These are phyloP conservation scores for Polydesmus complanatus DNA, from an alignment of 2,888 invertebrate species.

Conservation along the genomic window DNA sequence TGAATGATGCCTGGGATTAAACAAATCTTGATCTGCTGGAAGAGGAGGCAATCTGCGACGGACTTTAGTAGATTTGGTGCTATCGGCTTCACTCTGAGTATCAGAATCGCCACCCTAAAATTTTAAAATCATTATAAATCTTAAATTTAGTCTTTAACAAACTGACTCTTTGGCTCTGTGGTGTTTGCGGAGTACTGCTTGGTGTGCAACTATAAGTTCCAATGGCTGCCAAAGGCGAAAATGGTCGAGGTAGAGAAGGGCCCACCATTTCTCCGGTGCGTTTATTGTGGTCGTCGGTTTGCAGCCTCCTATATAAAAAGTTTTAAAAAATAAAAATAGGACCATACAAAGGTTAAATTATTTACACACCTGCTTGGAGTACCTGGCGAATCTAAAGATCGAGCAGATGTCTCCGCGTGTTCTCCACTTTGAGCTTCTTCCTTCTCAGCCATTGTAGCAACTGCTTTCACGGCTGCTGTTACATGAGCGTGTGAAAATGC, in stretches of 20 bases:
- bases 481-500: slow-evolving; percentile 14
- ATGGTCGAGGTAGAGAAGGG: slow-evolving; percentile 16
- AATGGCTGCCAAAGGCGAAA: slow-evolving; percentile 12
- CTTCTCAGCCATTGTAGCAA: not conserved
- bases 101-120: slow-evolving; percentile 31
- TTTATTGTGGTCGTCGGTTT: not conserved
- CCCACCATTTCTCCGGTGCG: not conserved
- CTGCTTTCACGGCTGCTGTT: slow-evolving; percentile 6
- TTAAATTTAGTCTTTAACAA: slow-evolving; percentile 4
- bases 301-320: not conserved
- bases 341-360: not conserved
- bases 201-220: not conserved
- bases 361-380: slow-evolving; percentile 13
- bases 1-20: slow-evolving; percentile 15
- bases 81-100: slow-evolving; percentile 37
- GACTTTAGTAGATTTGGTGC: slow-evolving; percentile 35
- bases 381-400: slow-evolving; percentile 14
- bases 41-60: slow-evolving; percentile 37
- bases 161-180: slow-evolving; percentile 17
- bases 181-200: slow-evolving; percentile 19
- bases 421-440: slow-evolving; percentile 10
- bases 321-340: not conserved
- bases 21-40: slow-evolving; percentile 37
- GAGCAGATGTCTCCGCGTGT: not conserved
- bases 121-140: not conserved